These are phyloP conservation scores for Grallaria varia DNA, from an alignment of 2,113 vertebrate genomes.

Conservation along the genomic window DNA sequence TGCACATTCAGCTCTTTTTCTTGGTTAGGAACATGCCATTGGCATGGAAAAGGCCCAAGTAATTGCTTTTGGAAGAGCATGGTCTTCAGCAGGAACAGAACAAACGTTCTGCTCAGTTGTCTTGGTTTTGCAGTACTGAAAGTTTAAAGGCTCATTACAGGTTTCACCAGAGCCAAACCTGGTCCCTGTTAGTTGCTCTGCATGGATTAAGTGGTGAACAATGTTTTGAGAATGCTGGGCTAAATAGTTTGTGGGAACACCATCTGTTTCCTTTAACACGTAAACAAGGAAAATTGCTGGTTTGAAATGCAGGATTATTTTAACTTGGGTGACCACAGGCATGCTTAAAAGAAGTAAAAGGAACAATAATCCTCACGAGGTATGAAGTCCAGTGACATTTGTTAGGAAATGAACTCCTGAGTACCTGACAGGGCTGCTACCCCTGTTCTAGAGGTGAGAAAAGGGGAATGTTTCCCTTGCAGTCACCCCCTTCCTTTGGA, in stretches of 20 bases:
- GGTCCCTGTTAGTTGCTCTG: neutral
- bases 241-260: conserved; percentile 56
- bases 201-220: conserved; percentile 5
- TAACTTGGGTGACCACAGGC: conserved; percentile 69
- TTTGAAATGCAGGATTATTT: conserved; percentile 68
- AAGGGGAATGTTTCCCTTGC: neutral
- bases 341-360: conserved; percentile 61
- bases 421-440: neutral
- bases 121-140: conserved; percentile 1
- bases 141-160: neutral
- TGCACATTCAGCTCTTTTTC: conserved; percentile 66
- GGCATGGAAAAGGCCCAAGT: conserved; percentile 17
- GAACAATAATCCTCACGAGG: neutral
- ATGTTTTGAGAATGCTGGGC: conserved; percentile 45
- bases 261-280: conserved; percentile 74
- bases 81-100: neutral
- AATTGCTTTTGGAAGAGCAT: neutral
- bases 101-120: neutral
- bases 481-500: neutral
- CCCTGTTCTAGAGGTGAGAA: neutral
- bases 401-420: conserved; percentile 59
- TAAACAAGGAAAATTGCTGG: conserved; percentile 77
- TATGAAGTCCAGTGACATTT: conserved; percentile 61
- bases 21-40: conserved; percentile 44
- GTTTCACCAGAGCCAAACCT: conserved; percentile 15